Conservation (phyloP, 2,113 vertebrate genomes). For the Arothron firmamentum region DNA sequence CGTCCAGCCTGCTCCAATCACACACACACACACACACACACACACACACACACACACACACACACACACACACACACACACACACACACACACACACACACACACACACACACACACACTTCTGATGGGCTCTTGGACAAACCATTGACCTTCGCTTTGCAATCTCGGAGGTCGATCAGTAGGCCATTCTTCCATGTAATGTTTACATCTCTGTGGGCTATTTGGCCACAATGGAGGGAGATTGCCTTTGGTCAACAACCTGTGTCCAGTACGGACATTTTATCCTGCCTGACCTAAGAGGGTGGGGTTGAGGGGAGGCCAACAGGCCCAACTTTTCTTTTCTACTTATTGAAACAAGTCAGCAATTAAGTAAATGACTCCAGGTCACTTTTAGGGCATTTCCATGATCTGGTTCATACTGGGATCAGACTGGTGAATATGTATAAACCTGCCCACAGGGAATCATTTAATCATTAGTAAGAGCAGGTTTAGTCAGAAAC, state of each 20-base stretch:
- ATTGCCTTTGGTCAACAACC: slow-evolving; percentile 65
- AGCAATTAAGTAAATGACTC: neutral
- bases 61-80: slow-evolving; percentile 29
- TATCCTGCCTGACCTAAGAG: slow-evolving; percentile 21
- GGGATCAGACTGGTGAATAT: no score
- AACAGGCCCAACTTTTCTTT: slow-evolving; percentile 23
- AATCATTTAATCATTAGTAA: no score
- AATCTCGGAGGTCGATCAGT: slow-evolving; percentile 70
- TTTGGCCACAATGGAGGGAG: slow-evolving; percentile 64
- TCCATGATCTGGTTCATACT: no score
- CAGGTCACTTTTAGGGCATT: no score
- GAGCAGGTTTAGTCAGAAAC: no score
- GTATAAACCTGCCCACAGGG: no score
- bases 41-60: slow-evolving; percentile 30
- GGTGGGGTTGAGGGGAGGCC: slow-evolving; percentile 1
- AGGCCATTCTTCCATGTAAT: slow-evolving; percentile 71
- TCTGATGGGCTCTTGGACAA: slow-evolving; percentile 57
- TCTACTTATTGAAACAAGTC: slow-evolving; percentile 28
- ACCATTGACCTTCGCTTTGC: slow-evolving; percentile 71
- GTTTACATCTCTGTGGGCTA: slow-evolving; percentile 72
- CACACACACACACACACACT: slow-evolving; percentile 27
- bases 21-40: slow-evolving; percentile 28
- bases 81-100: slow-evolving; percentile 27
- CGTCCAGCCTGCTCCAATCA: neutral
- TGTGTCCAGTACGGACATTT: slow-evolving; percentile 56